Evolutionary conservation across 1,140 invertebrate genomes (phyloP), one percentile per base, ranked within the genome.

Genomic region (Nasonia giraulti): DNA sequence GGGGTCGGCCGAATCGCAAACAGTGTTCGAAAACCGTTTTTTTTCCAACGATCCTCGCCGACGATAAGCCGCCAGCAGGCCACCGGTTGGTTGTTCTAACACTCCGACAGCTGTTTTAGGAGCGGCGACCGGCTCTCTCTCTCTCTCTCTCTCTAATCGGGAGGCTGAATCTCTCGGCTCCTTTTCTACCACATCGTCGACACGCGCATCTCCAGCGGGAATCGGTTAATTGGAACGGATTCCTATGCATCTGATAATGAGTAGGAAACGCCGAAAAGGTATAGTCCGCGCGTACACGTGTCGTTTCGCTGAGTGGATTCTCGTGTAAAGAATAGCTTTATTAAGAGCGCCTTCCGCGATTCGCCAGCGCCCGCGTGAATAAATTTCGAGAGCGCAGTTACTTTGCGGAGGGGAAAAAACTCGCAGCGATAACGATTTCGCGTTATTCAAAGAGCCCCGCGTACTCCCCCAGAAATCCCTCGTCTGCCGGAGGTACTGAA

Each of bases 111-210:
- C 66, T 80, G 62, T 80, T 80, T 80, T 80, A 68, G 37, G 68
- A 69, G 12, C 14, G 55, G 62, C 14, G 55, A 33, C 37, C 20
- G 5, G 62, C 50, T 79, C 50, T 68, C 68, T 66, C 66, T 79
- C 77, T 79, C 2, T 33, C 50, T 79, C 50, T 68, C 68, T 66
- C 66, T 79, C 77, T 79, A 79, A 79, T 79, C 77, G 31, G 33
- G 33, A n/a, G 62, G 40, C 20, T 80, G 33, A 62, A 68, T 80
- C 76, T 80, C 10, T 23, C 3, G 7, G 5, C 20, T 47, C 47
- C 55, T 23, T 62, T 47, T 62, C 76, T 33, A 11, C 55, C 55
- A 47, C 37, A 33, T 5, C 11, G 50, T 37, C 1, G 12, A 62
- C 31, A 23, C 62, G 27, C 40, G 27, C 11, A 2, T 44, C 11